Evolutionary conservation across 2,888 invertebrate species (phyloP).

Genomic region (Diplazon laetatorius): DNA sequence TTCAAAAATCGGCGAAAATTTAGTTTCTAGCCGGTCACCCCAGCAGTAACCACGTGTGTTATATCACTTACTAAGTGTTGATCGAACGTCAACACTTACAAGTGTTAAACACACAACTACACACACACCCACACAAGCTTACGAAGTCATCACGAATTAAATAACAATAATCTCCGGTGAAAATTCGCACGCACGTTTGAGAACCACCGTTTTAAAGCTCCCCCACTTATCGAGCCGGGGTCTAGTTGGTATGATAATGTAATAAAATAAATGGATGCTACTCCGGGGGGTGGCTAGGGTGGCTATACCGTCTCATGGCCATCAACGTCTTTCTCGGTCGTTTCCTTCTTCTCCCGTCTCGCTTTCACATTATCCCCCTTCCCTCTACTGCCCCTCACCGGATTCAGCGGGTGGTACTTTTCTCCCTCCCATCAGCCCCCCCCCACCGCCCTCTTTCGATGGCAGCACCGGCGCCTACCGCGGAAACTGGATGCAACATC

Average conservation of each 20-base stretch:
- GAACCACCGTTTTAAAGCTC: conserved; percentile 79
- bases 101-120: too few relatives aligned
- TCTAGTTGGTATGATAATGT: conserved; percentile 82
- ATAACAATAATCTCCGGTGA: conserved; percentile 2
- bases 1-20: too few relatives aligned
- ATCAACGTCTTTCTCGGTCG: conserved; percentile 50
- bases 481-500: conserved; percentile 80
- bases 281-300: conserved; percentile 66
- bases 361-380: conserved; percentile 53
- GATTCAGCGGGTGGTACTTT: too few relatives aligned
- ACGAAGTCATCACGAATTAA: too few relatives aligned
- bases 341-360: conserved; percentile 33
- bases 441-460: conserved; percentile 40
- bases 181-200: conserved; percentile 71
- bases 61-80: too few relatives aligned
- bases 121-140: too few relatives aligned
- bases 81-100: too few relatives aligned
- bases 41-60: too few relatives aligned
- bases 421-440: background rate
- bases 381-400: too few relatives aligned
- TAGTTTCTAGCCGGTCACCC: too few relatives aligned
- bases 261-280: conserved; percentile 82
- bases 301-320: conserved; percentile 49
- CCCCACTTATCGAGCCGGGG: conserved; percentile 81
- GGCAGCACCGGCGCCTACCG: conserved; percentile 75